Conservation (phyloP, 2,113 vertebrate genomes). For the Tupaia chinensis region DNA sequence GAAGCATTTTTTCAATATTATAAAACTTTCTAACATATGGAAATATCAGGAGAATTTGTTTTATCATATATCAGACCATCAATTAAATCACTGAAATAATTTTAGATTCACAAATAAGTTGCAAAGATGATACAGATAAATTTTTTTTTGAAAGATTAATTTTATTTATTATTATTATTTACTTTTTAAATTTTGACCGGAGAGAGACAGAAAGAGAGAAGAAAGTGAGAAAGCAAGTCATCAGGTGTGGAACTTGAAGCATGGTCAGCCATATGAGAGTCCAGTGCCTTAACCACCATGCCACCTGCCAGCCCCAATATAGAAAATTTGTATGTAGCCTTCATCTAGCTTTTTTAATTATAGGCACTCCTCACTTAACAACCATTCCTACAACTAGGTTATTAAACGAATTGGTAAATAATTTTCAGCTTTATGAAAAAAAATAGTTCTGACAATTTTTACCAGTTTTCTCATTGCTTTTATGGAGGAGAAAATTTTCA, state of each 20-base stretch:
- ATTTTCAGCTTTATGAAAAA: not conserved
- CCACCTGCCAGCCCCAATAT: too few relatives aligned
- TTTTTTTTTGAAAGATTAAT: too few relatives aligned
- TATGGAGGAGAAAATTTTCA: slow-evolving; percentile 31
- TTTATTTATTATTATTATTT: too few relatives aligned
- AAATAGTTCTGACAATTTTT: not conserved
- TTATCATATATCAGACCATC: not conserved
- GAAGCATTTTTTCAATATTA: not conserved
- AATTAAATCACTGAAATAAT: not conserved
- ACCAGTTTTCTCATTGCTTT: slow-evolving; percentile 21
- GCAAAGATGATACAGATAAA: not conserved
- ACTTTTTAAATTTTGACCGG: too few relatives aligned
- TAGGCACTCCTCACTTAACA: too few relatives aligned
- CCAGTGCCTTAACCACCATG: too few relatives aligned
- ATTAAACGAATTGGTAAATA: too few relatives aligned
- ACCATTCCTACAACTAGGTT: too few relatives aligned
- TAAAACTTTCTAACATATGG: slow-evolving; percentile 7
- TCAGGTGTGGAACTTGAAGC: too few relatives aligned
- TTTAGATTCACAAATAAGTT: slow-evolving; percentile 52
- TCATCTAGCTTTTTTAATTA: not conserved
- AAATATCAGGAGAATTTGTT: not conserved
- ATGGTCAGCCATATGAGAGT: too few relatives aligned
- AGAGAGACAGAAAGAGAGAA: too few relatives aligned
- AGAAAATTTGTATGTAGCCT: not conserved
- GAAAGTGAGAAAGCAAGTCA: too few relatives aligned